Evolutionary conservation across 2,113 vertebrate species (phyloP).

Genomic region (Hyaena hyaena): DNA sequence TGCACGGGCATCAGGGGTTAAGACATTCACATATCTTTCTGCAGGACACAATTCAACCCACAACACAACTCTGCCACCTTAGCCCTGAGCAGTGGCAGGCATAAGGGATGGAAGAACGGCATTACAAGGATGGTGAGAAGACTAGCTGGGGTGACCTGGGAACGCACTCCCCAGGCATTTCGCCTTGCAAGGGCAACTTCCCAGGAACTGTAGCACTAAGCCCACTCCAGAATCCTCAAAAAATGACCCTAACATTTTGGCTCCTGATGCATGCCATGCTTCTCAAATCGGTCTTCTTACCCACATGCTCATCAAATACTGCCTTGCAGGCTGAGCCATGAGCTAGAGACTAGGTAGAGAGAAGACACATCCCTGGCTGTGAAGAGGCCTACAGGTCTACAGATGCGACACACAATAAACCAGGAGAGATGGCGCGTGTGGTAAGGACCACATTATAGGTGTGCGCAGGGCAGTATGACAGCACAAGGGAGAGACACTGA

Average conservation of each 20-base stretch:
- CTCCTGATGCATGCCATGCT: neutral
- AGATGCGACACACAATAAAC: neutral
- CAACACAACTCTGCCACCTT: neutral
- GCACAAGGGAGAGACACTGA: neutral
- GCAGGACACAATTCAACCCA: neutral
- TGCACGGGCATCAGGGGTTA: neutral
- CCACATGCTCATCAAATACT: neutral
- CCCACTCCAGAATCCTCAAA: neutral
- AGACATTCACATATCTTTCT: neutral
- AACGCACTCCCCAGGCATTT: neutral
- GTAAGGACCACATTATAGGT: neutral
- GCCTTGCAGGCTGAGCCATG: rapidly evolving
- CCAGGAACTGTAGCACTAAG: neutral
- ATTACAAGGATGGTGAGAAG: neutral
- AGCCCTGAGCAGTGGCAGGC: neutral
- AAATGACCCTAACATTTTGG: neutral
- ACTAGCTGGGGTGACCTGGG: neutral
- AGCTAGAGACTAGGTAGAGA: neutral
- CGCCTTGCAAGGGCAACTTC: neutral
- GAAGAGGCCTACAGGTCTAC: neutral
- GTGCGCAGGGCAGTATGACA: rapidly evolving
- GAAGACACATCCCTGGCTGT: rapidly evolving
- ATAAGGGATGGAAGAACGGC: neutral
- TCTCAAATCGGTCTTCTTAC: neutral
- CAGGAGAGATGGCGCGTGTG: neutral